Percentiles rank a stretch among this genome's conserved stretches.
Evolutionary conservation across 2,888 invertebrate species (phyloP).

Genomic region (Lithophane semibrunnea): DNA sequence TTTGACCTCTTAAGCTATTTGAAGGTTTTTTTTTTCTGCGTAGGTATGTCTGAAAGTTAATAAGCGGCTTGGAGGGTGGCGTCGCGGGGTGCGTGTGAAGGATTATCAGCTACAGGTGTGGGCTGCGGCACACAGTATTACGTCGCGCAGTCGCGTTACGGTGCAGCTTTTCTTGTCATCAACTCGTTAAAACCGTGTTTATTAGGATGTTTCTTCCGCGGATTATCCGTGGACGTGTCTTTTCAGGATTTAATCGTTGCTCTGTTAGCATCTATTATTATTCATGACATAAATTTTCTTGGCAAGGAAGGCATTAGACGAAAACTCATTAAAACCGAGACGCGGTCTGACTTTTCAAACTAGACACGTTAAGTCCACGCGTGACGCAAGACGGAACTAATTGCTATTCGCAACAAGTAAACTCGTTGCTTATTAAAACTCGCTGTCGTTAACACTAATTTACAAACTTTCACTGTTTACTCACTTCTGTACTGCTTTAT

Average conservation of each 20-base stretch:
- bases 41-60: constrained; percentile 43
- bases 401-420: constrained; percentile 86
- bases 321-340: constrained; percentile 90
- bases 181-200: constrained; percentile 83
- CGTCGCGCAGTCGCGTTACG: constrained; percentile 26
- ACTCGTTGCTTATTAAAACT: constrained; percentile 86
- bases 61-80: constrained; percentile 44
- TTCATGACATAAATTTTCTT: constrained; percentile 90
- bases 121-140: constrained; percentile 25
- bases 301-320: constrained; percentile 88
- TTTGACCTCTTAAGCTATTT: constrained; percentile 40
- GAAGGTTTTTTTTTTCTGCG: constrained; percentile 38
- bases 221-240: constrained; percentile 86
- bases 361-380: constrained; percentile 90
- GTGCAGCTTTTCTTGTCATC: constrained; percentile 75
- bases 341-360: constrained; percentile 90
- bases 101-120: constrained; percentile 60
- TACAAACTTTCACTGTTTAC: constrained; percentile 77
- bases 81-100: constrained; percentile 46
- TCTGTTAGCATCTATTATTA: constrained; percentile 87
- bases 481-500: constrained; percentile 65
- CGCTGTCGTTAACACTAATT: constrained; percentile 84
- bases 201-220: constrained; percentile 83
- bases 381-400: constrained; percentile 85
- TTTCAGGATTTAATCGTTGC: constrained; percentile 86